phyloP scores from a whole-genome alignment of 2,113 vertebrate genomes.

The Rhinolophus ferrumequinum region DNA sequence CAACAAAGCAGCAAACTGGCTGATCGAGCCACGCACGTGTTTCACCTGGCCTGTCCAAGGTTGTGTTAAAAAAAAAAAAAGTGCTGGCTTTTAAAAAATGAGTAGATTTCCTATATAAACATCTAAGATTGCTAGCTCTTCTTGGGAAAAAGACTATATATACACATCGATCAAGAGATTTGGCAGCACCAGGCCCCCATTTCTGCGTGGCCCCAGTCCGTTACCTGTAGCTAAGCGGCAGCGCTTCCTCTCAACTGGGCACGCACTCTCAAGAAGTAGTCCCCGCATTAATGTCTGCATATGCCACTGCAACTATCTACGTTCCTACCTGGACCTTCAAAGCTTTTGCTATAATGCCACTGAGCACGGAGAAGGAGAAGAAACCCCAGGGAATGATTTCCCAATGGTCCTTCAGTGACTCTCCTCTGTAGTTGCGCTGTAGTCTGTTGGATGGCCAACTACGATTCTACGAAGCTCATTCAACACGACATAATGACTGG shows the following conservation, averaged over 20 bases:
- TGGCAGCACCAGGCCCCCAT: neutral
- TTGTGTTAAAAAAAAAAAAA: neutral
- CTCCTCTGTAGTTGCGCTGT: neutral
- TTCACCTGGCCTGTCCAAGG: neutral
- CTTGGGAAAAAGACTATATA: neutral
- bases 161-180: neutral
- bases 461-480: conserved; percentile 23
- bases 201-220: neutral
- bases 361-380: neutral
- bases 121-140: neutral
- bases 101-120: neutral
- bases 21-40: neutral
- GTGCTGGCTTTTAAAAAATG: neutral
- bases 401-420: neutral
- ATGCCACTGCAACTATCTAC: neutral
- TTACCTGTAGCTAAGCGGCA: neutral
- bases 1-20: neutral
- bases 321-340: neutral
- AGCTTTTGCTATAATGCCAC: neutral
- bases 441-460: neutral
- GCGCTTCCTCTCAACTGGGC: accelerated
- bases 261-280: neutral
- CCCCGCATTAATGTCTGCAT: neutral
- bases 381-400: neutral
- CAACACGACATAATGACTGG: neutral